Conservation (phyloP, 2,113 vertebrate species). For the Phoenicopterus ruber region DNA sequence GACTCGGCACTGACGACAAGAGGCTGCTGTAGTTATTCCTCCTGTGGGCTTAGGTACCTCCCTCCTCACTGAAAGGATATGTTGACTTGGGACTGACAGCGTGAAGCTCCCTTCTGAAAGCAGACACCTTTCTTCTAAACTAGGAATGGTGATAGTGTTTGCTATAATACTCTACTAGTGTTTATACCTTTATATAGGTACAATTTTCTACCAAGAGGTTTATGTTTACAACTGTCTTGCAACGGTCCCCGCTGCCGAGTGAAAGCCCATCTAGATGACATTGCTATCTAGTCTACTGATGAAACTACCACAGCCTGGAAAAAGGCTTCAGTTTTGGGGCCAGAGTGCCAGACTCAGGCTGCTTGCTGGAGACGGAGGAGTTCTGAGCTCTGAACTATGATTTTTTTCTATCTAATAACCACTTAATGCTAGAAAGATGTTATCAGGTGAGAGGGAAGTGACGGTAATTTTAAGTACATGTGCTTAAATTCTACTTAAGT, state of each 20-base stretch:
- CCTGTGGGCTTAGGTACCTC: not conserved
- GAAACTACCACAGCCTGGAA: not conserved
- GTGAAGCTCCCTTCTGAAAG: not conserved
- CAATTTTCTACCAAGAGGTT: not conserved
- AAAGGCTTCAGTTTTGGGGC: not conserved
- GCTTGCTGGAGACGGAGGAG: not conserved
- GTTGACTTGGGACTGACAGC: not conserved
- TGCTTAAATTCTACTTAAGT: not conserved
- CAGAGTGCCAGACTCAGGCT: not conserved
- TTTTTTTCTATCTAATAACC: not conserved
- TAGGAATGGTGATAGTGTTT: not conserved
- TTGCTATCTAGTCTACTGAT: not conserved
- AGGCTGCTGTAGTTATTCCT: not conserved
- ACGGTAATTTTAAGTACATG: not conserved
- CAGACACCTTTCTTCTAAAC: not conserved
- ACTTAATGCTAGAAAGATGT: not conserved
- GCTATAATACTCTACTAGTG: not conserved
- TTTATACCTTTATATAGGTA: not conserved
- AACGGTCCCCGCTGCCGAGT: not conserved
- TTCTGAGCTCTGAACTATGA: not conserved
- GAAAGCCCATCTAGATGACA: not conserved
- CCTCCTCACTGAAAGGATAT: not conserved
- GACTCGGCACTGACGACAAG: not conserved
- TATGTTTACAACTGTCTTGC: not conserved
- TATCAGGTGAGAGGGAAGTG: not conserved